A percentile compares a stretch with the other conserved stretches of the same genome.
These are phyloP conservation scores for Copidosoma aretas DNA, from an alignment of 2,888 invertebrate species.

Conservation along the genomic window DNA sequence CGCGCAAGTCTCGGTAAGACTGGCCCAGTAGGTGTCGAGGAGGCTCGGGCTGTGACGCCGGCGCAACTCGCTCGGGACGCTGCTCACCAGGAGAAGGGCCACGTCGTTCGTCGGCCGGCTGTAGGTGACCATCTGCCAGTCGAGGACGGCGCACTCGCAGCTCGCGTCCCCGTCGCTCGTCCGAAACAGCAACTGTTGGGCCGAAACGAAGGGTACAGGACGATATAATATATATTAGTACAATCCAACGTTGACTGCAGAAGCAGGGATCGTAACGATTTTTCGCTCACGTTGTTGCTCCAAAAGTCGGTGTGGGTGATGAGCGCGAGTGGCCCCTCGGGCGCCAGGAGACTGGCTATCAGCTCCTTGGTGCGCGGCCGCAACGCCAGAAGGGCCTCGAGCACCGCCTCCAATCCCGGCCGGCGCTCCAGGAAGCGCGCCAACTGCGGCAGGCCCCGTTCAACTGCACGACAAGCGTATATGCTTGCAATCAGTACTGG, in stretches of 20 bases:
- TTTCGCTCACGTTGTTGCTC: constrained; percentile 76
- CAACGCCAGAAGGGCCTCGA: constrained; percentile 68
- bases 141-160: constrained; percentile 74
- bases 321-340: constrained; percentile 76
- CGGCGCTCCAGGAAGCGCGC: constrained; percentile 74
- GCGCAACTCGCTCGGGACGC: constrained; percentile 74
- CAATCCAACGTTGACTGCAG: too few species aligned
- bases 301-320: constrained; percentile 86
- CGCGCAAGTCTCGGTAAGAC: constrained; percentile 69
- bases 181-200: constrained; percentile 67
- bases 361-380: constrained; percentile 75
- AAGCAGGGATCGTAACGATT: too few species aligned
- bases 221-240: too few species aligned
- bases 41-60: constrained; percentile 70
- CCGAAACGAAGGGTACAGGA: too few species aligned
- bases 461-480: constrained; percentile 62
- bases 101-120: constrained; percentile 81
- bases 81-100: constrained; percentile 75
- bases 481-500: too few species aligned
- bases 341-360: constrained; percentile 74
- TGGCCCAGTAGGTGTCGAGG: constrained; percentile 75
- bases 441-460: constrained; percentile 78
- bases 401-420: constrained; percentile 69
- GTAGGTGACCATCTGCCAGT: constrained; percentile 86
- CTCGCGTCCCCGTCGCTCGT: constrained; percentile 52